Evolutionary conservation across 1,140 invertebrate species (phyloP).

Genomic region (Ceratina calcarata): DNA sequence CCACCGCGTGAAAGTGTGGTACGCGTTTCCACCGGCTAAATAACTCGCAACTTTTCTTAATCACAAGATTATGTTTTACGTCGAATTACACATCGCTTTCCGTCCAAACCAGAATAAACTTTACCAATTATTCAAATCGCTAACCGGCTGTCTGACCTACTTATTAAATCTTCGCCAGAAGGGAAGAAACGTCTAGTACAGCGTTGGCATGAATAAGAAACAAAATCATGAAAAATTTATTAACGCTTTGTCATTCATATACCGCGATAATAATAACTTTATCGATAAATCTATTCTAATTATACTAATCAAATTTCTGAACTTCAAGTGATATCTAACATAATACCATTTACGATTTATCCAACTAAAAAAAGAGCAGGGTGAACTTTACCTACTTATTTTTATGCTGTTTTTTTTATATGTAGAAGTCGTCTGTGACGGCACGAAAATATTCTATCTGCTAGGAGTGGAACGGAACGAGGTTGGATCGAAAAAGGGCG

Average conservation of each 20-base stretch:
- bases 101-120: neutral
- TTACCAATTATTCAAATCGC: slow-evolving; percentile 34
- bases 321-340: no score
- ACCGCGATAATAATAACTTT: no score
- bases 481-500: slow-evolving; percentile 54
- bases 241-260: no score
- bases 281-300: no score
- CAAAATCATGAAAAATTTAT: neutral
- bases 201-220: neutral
- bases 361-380: no score
- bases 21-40: neutral
- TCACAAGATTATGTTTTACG: slow-evolving; percentile 7
- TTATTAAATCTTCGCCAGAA: slow-evolving; percentile 7
- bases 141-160: slow-evolving; percentile 28
- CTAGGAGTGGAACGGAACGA: slow-evolving; percentile 26
- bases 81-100: slow-evolving; percentile 1
- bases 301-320: no score
- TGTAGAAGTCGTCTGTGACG: neutral
- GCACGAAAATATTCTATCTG: slow-evolving; percentile 61
- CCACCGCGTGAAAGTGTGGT: neutral
- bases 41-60: slow-evolving; percentile 3
- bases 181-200: neutral
- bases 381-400: no score
- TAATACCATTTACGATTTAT: no score
- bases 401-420: no score